Evolutionary conservation across 2,797 vertebrate species (phyloP), one percentile per base, ranked within the genome.

Genomic region (Odontamblyopus rebecca): DNA sequence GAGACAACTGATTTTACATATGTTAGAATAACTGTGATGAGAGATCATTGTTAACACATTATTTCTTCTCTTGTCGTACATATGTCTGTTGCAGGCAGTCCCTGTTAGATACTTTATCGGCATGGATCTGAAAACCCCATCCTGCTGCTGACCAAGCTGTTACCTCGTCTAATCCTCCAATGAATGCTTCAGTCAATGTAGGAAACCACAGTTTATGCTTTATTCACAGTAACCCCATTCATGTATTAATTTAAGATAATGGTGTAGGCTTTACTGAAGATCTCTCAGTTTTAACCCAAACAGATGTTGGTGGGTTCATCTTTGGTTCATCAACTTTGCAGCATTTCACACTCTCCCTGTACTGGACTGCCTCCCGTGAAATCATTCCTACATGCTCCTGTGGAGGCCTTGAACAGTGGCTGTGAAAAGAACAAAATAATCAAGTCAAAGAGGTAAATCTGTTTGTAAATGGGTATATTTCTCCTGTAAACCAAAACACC

Each of bases 91-190:
- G 13, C 88, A 97, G 96, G 95, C 94, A 95, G 67, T 95, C 94
- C 0, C 82, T 97, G 59, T 57, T 93, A 86, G 95, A 96, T 12
- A 93, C 94, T 3, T 89, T 97, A 64, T 93, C 93, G 12, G 91
- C 93, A 2, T 79, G 94, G 94, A 68, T 94, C 94, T 18, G 95
- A 96, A 82, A 90, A 89, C 32, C 96, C 96, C 68, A 74, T 96
- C 69, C 9, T 89, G 2, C 86, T 97, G 54, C 91, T 94, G 90
- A 93, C 85, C 59, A 93, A 94, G 63, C 91, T 97, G 12, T 80
- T 94, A 72, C 89, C 94, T 16, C 88, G 90, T 68, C 94, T 95
- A 19, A 94, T 94, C 77, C 81, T 0, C 89, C 91, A 76, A 94
- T 94, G 91, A 92, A 96, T 23, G 64, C 78, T 61, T 87, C 82